A percentile compares a stretch with the other conserved stretches of the same genome.
Evolutionary conservation across 64 coral and sea anemone genomes (phyloP).

Genomic region (Montipora cactus): DNA sequence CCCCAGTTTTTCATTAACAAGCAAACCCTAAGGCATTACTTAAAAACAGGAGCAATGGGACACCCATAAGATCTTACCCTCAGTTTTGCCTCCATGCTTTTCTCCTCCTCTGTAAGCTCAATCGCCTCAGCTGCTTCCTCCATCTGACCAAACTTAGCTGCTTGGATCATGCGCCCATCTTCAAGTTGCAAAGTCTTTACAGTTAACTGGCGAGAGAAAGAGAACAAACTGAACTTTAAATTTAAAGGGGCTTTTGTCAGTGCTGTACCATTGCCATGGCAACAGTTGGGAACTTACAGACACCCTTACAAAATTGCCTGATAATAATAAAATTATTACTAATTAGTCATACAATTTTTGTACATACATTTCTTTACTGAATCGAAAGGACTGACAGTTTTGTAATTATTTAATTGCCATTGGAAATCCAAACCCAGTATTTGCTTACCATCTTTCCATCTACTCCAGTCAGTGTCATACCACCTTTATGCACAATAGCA

Average conservation of each 20-base stretch:
- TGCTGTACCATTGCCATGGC: no score
- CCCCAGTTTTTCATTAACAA: no score
- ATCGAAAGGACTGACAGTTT: no score
- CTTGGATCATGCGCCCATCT: conserved; percentile 94
- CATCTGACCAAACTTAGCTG: conserved; percentile 90
- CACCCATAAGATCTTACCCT: conserved; percentile 40
- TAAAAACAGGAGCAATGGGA: no score
- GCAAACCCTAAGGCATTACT: no score
- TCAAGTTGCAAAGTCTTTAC: conserved; percentile 91
- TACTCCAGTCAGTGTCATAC: conserved; percentile 94
- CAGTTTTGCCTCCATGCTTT: conserved; percentile 82
- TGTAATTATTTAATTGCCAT: no score
- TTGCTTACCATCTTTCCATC: conserved; percentile 91
- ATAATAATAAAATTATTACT: no score
- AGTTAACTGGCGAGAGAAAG: conserved; percentile 68
- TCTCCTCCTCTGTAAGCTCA: conserved; percentile 95
- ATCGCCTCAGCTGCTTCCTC: conserved; percentile 83
- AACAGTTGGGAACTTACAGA: no score
- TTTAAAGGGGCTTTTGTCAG: no score
- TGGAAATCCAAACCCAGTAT: background rate
- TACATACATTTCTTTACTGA: no score
- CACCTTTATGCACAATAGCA: conserved; percentile 92
- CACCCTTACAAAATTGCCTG: no score
- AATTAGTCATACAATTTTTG: no score
- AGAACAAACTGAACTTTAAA: background rate